Base-by-base conservation (phyloP, 2,113 vertebrate genomes). In the Bucco capensis region DNA sequence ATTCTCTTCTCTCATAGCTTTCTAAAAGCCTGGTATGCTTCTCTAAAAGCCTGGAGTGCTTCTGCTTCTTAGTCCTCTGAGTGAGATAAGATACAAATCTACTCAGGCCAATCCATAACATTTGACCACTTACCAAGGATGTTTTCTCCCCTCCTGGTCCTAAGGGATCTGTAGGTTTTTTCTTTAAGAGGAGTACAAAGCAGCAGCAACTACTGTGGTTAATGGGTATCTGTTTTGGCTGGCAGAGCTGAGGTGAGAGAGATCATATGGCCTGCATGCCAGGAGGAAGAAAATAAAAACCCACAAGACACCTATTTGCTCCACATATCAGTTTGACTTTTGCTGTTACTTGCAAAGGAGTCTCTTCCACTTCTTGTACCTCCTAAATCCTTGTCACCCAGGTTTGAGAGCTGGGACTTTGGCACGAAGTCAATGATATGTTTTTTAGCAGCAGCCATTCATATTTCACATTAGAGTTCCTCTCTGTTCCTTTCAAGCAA, bases 381-480 rank as follows among this genome's bases (percentile, higher is more conserved):
- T 92, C 66, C 83, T 93, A 94, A 95, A 95, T 92, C 69, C 77
- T 74, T 94, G 73, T 85, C 83, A 72, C 92, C 61, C 54, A 85
- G 46, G 28, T 76, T 90, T 91, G 83, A 93, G 75, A 91, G 67
- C 46, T 75, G 54, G 38, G 79, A 88, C 86, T 76, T 80, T 94
- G 89, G 86, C 90, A 87, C 71, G 47, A 81, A 93, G 75, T 86
- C 89, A 88, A 64, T 10, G 5, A 76, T 56, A 70, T 1, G 4
- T 78, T 88, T 96, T 93, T 94, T 89, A 94, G 80, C 83, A 85
- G 76, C 70, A 84, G 77, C 80, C 87, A 90, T 95, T 96, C 96
- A 93, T 91, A 96, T 95, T 92, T 96, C 95, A 95, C 82, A 60
- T 62, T 81, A 83, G 83, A 86, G 74, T 78, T 96, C 76, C 49